Evolutionary conservation across 2,113 vertebrate genomes (phyloP), one percentile per base, ranked within the genome.

Genomic region (Lamprotornis superbus): DNA sequence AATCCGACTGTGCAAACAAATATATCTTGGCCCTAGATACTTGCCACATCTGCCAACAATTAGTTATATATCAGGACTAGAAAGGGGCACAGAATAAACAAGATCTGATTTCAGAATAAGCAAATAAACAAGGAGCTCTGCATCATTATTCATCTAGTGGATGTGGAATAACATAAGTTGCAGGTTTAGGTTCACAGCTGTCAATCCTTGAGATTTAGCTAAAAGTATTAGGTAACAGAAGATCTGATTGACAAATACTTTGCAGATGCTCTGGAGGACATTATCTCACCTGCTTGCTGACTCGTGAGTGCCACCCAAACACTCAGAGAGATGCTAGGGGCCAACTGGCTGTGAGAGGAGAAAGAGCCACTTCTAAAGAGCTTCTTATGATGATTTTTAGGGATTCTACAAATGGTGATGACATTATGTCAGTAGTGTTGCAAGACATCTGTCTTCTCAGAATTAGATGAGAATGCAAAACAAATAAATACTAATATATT

Each of bases 1-100:
- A 99, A 98, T 98, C 98, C 98, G 98, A 98, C 98, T 98, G 98
- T 98, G 97, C 98, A 99, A 99, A 99, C 98, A 99, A 99, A 99
- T 98, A 98, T 97, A 97, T 98, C 97, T 97, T 97, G 96, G 97
- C 97, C 97, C 89, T 76, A 85, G 94, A 98, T 97, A 95, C 92
- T 97, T 91, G 68, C 94, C 95, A 98, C 98, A 99, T 99, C 99
- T 99, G 99, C 98, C 98, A 99, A 94, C 98, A 98, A 99, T 99
- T 99, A 99, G 83, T 91, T 97, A 93, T 97, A 92, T 98, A 98
- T 98, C 97, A 97, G 97, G 90, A 97, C 91, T 95, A 96, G 95
- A 97, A 97, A 96, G 89, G 95, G 94, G 90, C 95, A 93, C 93
- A 83, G 96, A 98, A 98, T 97, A 98, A 98, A 97, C 94, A 98